Base-by-base conservation (phyloP, 2,888 invertebrate genomes). In the Drosophila vallismaia region DNA sequence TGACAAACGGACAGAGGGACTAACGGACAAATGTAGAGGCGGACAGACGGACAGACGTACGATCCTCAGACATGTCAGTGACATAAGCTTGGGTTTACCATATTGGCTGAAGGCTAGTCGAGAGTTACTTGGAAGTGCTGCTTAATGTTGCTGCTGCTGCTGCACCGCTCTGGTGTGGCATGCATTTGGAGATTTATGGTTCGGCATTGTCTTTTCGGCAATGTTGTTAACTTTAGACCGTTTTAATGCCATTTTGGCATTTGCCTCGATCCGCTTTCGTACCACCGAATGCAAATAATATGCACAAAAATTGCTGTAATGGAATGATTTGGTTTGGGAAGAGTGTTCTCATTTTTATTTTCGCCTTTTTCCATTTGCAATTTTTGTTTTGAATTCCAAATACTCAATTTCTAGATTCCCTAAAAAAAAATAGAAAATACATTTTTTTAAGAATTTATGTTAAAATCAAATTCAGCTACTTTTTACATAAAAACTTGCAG, bases 131-230 rank as follows among this genome's bases (percentile, higher is more conserved):
- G 85, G 85, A 85, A 87, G 84, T 73, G 69, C 58, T 75, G 60
- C 28, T 36, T 33, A 44, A 44, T 44, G 72, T 45, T 64, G 75
- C 58, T 55, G 45, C 44, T 9, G 58, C 42, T 48, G 69, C 56
- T 62, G 73, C n/a, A 10, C 55, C 63, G 76, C 77, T 67, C 74
- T 81, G 83, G 81, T 81, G 81, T 86, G 85, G 82, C 86, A 88
- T 84, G 85, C 88, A 87, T 79, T 74, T 72, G 82, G 72, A 87
- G 87, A 88, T 88, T 88, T 87, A 88, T 85, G 86, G 76, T 71
- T 82, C 76, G 72, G 85, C 85, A 85, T 85, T 85, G 85, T 85
- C 62, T 71, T 71, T 64, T 62, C 57, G 78, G 68, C 84, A 77
- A 79, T 79, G 85, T 86, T 81, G 86, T 84, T 86, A 83, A 75